A percentile compares a stretch with the other conserved stretches of the same genome.
Evolutionary conservation across 2,797 vertebrate genomes (phyloP).

Genomic region (Champsocephalus esox): DNA sequence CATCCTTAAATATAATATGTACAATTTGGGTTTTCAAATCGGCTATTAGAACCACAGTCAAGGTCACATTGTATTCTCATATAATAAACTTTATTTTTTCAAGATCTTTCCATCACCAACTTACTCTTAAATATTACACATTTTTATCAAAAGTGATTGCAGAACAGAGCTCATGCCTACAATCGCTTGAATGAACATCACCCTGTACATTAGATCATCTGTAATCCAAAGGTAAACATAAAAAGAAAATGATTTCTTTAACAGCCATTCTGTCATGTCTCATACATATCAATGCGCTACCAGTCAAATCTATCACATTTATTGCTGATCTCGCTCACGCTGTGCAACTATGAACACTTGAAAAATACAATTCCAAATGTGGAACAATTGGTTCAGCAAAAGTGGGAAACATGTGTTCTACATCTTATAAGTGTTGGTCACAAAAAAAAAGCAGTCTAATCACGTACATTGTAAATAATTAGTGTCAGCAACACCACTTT

Average conservation of each 20-base stretch:
- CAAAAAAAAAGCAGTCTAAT: neutral
- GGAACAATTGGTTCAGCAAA: conserved; percentile 4
- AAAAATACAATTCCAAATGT: conserved; percentile 18
- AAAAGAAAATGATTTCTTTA: neutral
- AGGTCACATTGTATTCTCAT: conserved; percentile 7
- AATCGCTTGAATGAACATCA: conserved; percentile 7
- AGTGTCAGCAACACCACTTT: neutral
- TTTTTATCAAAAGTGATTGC: neutral
- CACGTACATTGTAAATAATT: neutral
- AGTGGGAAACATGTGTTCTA: conserved; percentile 7
- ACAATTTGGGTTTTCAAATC: conserved; percentile 33
- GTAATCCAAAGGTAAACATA: neutral
- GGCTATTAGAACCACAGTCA: conserved; percentile 27
- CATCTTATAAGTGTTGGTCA: conserved; percentile 11
- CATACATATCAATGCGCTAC: conserved; percentile 6
- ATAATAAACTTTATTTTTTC: too few relatives aligned
- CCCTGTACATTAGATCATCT: neutral
- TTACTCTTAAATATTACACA: conserved; percentile 11
- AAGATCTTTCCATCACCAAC: neutral
- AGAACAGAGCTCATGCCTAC: neutral
- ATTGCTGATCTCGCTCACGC: conserved; percentile 14
- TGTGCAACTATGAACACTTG: neutral
- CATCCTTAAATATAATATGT: conserved; percentile 25
- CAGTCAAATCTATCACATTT: conserved; percentile 22
- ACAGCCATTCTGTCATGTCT: conserved; percentile 32